Percentiles rank a stretch among this genome's conserved stretches.
Conservation (phyloP, 2,888 invertebrate genomes). For the Pristionchus fissidentatus region DNA sequence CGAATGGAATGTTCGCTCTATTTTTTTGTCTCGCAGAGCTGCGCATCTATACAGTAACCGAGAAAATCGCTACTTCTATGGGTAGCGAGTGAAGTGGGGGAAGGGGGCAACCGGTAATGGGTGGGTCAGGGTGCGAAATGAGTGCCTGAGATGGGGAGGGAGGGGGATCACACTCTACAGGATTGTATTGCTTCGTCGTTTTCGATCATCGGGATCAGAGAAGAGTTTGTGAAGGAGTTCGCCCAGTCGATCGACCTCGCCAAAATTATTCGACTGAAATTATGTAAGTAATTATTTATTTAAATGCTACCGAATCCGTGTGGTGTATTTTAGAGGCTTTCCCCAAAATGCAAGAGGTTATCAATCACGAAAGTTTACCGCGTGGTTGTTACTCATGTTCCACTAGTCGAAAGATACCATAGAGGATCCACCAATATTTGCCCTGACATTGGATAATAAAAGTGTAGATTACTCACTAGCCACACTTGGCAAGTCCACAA, state of each 20-base stretch:
- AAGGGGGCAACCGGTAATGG: conserved; percentile 18
- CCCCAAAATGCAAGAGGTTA: no score
- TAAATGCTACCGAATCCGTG: background rate
- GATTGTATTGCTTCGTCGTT: conserved; percentile 64
- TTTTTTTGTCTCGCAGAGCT: background rate
- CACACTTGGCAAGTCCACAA: conserved; percentile 69
- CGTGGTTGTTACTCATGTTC: no score
- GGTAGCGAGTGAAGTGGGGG: conserved; percentile 25
- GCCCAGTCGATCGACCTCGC: conserved; percentile 63
- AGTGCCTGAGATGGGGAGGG: no score
- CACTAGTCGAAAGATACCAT: no score
- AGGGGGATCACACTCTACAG: conserved; percentile 53
- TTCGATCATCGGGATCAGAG: conserved; percentile 58
- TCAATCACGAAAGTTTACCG: no score
- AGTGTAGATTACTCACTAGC: conserved; percentile 53
- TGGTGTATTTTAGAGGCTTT: no score
- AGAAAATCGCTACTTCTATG: no score
- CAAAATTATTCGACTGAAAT: conserved; percentile 60
- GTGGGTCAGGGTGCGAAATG: no score
- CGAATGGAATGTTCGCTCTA: conserved; percentile 32
- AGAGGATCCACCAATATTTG: no score
- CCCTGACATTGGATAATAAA: background rate
- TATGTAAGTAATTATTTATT: background rate
- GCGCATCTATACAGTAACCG: conserved; percentile 39
- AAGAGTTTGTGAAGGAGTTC: conserved; percentile 60